Evolutionary conservation across 2,888 invertebrate genomes (phyloP).

Genomic region (Polymixis flavicincta): DNA sequence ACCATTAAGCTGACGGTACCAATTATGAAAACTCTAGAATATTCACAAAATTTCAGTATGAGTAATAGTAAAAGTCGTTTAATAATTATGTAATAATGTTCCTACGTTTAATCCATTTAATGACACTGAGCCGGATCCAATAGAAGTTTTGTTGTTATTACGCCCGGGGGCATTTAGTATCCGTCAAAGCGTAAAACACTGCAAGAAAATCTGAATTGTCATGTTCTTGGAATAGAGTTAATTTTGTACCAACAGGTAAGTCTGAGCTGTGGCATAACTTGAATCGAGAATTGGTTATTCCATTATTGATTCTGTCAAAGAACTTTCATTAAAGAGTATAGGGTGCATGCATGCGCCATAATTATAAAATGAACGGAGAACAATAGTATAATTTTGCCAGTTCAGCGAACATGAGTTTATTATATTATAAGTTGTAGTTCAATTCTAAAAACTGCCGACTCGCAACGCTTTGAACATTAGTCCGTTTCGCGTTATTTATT

Average conservation of each 20-base stretch:
- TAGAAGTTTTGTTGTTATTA: not conserved
- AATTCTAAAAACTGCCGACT: not conserved
- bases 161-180: not conserved
- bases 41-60: slow-evolving; percentile 20
- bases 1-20: slow-evolving; percentile 59
- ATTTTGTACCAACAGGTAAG: not conserved
- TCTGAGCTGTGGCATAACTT: not conserved
- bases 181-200: not conserved
- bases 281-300: not conserved
- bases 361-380: not conserved
- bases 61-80: not conserved
- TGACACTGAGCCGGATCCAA: not conserved
- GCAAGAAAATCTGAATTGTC: not conserved
- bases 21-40: slow-evolving; percentile 47
- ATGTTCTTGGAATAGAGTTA: not conserved
- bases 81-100: not conserved
- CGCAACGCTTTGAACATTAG: not conserved
- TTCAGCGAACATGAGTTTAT: not conserved
- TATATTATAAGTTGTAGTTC: not conserved
- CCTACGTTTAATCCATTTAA: not conserved
- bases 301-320: not conserved
- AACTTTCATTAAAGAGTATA: too few relatives aligned
- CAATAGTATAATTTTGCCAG: not conserved
- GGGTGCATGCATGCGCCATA: too few relatives aligned
- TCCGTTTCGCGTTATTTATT: not conserved